phyloP scores from a whole-genome alignment of 2,888 invertebrate genomes.

The Sphinx pinastri region DNA sequence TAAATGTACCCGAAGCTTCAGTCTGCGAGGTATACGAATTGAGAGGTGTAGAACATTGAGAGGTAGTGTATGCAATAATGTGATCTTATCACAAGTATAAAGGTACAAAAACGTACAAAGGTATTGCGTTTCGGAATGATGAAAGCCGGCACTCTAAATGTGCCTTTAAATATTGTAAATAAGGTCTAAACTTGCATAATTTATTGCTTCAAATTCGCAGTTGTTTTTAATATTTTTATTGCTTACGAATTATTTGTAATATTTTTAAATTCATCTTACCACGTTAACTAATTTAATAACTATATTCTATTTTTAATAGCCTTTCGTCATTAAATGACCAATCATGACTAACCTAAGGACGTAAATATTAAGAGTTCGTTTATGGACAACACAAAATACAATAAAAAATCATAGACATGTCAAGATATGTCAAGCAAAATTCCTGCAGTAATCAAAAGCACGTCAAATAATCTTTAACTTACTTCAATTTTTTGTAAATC shows the following conservation, averaged over 20 bases:
- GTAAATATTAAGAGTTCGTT: not conserved
- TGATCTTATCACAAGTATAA: not conserved
- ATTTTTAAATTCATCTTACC: not conserved
- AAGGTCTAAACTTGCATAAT: not conserved
- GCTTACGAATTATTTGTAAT: not conserved
- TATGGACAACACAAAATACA: no score
- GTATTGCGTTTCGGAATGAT: slow-evolving; percentile 8
- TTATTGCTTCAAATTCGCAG: not conserved
- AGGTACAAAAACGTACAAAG: slow-evolving; percentile 3
- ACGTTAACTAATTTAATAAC: not conserved
- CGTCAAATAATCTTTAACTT: no score
- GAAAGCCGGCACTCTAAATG: not conserved
- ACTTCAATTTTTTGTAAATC: no score
- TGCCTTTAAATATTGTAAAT: not conserved
- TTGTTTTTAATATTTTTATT: not conserved
- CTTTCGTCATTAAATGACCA: slow-evolving; percentile 14
- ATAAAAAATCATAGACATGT: no score
- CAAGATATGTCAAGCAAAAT: no score
- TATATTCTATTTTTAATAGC: not conserved
- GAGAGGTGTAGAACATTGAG: not conserved
- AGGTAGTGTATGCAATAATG: not conserved
- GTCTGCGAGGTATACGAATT: not conserved
- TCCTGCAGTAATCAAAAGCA: no score
- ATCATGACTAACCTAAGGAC: slow-evolving; percentile 7
- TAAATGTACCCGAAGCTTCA: not conserved